phyloP scores from a whole-genome alignment of 2,113 vertebrate species.

The Passer montanus region DNA sequence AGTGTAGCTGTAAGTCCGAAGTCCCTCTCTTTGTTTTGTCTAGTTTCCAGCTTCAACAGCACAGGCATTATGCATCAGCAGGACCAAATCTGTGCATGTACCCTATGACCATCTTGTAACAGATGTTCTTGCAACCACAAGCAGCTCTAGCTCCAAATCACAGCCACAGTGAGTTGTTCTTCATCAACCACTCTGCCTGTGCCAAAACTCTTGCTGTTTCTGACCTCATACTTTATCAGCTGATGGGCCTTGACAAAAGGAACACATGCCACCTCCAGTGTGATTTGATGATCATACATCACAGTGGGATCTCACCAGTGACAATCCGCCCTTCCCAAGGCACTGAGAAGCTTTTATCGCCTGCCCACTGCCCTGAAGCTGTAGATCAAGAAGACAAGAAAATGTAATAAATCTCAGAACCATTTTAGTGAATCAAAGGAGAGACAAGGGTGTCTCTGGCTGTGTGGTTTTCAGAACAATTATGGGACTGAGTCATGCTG shows the following conservation, averaged over 20 bases:
- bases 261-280: slow-evolving; percentile 54
- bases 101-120: slow-evolving; percentile 4
- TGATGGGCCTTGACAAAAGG: slow-evolving; percentile 52
- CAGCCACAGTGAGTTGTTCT: slow-evolving; percentile 5
- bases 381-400: slow-evolving; percentile 61
- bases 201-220: slow-evolving; percentile 42
- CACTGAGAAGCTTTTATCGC: slow-evolving; percentile 56
- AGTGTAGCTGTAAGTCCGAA: neutral
- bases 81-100: neutral
- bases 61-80: slow-evolving; percentile 19
- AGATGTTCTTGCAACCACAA: slow-evolving; percentile 47
- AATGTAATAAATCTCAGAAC: slow-evolving; percentile 56
- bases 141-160: slow-evolving; percentile 13
- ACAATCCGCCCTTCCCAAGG: slow-evolving; percentile 42
- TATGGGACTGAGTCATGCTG: slow-evolving; percentile 45
- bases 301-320: slow-evolving; percentile 49
- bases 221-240: slow-evolving; percentile 51
- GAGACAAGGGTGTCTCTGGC: slow-evolving; percentile 34
- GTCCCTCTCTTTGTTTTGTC: neutral
- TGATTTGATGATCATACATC: slow-evolving; percentile 55
- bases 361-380: slow-evolving; percentile 58
- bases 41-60: neutral
- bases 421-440: slow-evolving; percentile 66
- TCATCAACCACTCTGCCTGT: neutral
- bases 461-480: slow-evolving; percentile 61